Conservation (phyloP, 1,140 invertebrate species). For the Euwallacea fornicatus region DNA sequence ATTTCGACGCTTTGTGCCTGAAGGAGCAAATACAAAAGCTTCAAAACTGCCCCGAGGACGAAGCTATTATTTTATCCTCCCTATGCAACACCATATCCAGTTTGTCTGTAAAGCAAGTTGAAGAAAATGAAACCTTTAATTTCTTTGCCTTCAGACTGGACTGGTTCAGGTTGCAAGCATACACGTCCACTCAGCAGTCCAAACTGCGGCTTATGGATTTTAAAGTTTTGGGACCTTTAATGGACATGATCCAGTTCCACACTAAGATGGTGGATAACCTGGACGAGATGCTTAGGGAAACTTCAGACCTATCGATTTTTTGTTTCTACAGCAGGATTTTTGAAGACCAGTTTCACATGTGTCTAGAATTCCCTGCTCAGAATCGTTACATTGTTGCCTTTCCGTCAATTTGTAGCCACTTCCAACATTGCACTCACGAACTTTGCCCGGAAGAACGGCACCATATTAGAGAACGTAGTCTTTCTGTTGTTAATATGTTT, state of each 20-base stretch:
- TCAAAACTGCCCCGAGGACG: constrained; percentile 88
- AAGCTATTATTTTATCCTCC: constrained; percentile 91
- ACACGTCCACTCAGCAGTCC: constrained; percentile 84
- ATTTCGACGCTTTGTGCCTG: constrained; percentile 91
- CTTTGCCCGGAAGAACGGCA: constrained; percentile 98
- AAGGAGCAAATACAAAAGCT: constrained; percentile 90
- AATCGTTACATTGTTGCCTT: constrained; percentile 98
- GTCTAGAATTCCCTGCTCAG: constrained; percentile 96
- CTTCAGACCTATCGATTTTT: constrained; percentile 95
- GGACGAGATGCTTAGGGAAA: constrained; percentile 96
- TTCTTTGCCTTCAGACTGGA: constrained; percentile 89
- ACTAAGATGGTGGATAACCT: constrained; percentile 98
- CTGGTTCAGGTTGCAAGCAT: constrained; percentile 97
- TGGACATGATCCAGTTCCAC: constrained; percentile 96
- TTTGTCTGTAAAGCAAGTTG: constrained; percentile 92
- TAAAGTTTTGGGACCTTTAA: constrained; percentile 81
- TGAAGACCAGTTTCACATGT: constrained; percentile 98
- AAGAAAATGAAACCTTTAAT: constrained; percentile 95
- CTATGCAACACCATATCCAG: constrained; percentile 87
- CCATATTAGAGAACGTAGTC: constrained; percentile 91
- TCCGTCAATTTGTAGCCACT: constrained; percentile 96
- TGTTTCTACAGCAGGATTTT: constrained; percentile 97
- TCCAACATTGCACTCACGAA: constrained; percentile 96
- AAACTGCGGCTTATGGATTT: constrained; percentile 84
- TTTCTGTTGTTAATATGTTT: constrained; percentile 97